Evolutionary conservation across 2,888 invertebrate genomes (phyloP).

Genomic region (Tachystola acroxantha): DNA sequence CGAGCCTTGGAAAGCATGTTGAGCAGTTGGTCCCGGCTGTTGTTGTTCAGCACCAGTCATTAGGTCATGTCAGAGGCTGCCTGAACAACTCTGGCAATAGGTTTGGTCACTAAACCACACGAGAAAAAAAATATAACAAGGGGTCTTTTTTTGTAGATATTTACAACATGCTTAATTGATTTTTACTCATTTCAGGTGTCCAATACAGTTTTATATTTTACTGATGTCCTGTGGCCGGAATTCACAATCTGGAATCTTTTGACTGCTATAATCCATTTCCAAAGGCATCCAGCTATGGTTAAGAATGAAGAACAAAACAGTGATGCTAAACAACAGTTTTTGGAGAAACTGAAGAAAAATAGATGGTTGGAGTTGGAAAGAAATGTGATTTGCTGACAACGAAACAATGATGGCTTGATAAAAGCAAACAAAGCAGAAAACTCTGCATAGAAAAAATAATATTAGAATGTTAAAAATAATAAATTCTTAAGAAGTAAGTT

Average conservation of each 20-base stretch:
- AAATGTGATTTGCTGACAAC: conserved; percentile 27
- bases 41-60: too few relatives aligned
- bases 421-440: too few relatives aligned
- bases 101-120: too few relatives aligned
- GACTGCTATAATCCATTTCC: conserved; percentile 91
- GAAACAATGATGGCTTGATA: too few relatives aligned
- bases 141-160: too few relatives aligned
- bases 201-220: conserved; percentile 90
- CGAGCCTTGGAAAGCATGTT: too few relatives aligned
- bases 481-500: not conserved
- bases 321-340: conserved; percentile 48
- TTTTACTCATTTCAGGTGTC: conserved; percentile 84
- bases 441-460: too few relatives aligned
- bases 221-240: conserved; percentile 96
- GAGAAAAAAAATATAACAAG: too few relatives aligned
- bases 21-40: too few relatives aligned
- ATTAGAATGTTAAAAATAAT: not conserved
- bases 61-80: too few relatives aligned
- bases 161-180: too few relatives aligned
- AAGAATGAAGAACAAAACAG: conserved; percentile 31
- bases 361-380: conserved; percentile 51
- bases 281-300: conserved; percentile 69
- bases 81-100: too few relatives aligned
- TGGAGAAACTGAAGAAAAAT: conserved; percentile 53
- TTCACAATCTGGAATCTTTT: conserved; percentile 95